These are phyloP conservation scores for Leucosticte australis DNA, from an alignment of 2,113 vertebrate genomes.

Conservation along the genomic window DNA sequence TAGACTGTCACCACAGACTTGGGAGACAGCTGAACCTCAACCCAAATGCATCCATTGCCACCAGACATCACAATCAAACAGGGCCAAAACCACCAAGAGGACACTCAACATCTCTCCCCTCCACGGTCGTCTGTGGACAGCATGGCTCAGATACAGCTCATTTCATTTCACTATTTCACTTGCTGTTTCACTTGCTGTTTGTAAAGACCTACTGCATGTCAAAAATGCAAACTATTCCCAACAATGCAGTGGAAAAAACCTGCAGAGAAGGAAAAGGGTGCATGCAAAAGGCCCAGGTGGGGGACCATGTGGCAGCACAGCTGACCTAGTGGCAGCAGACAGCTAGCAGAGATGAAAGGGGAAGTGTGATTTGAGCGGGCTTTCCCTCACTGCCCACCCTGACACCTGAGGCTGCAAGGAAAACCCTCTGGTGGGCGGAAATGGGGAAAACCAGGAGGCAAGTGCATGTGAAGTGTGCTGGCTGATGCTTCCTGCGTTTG, in stretches of 20 bases:
- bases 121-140: background rate
- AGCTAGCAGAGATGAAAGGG: conserved; percentile 48
- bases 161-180: background rate
- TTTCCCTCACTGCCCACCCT: conserved; percentile 41
- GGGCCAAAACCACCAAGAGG: background rate
- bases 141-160: rapidly evolving
- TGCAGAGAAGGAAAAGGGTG: background rate
- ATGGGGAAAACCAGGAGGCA: background rate
- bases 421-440: conserved; percentile 16
- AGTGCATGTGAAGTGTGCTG: background rate
- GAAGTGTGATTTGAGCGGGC: conserved; percentile 45
- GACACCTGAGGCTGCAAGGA: conserved; percentile 58
- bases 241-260: background rate
- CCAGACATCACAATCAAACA: background rate
- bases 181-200: background rate
- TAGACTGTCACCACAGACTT: background rate
- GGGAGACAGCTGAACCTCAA: background rate
- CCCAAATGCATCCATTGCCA: background rate
- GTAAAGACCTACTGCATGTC: background rate
- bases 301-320: background rate
- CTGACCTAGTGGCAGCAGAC: background rate
- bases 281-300: background rate
- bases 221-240: background rate
- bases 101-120: background rate
- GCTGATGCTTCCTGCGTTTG: background rate